These are phyloP conservation scores for Selene dorsalis DNA, from an alignment of 2,797 vertebrate genomes.

Conservation along the genomic window DNA sequence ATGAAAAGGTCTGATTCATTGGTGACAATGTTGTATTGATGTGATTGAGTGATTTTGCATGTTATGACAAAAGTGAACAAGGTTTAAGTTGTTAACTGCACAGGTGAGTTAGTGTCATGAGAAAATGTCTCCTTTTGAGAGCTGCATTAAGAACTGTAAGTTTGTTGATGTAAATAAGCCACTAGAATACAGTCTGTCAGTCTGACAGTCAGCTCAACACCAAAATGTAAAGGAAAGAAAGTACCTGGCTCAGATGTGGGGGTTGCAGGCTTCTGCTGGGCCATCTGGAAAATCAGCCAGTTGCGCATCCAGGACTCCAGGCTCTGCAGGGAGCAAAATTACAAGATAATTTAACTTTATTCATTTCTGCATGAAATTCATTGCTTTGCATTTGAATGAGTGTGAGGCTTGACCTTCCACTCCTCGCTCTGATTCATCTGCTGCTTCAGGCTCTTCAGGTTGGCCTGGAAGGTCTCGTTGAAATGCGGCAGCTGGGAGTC, in stretches of 20 bases:
- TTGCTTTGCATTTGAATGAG: neutral
- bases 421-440: conserved; percentile 77
- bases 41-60: neutral
- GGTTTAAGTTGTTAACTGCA: neutral
- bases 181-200: neutral
- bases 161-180: neutral
- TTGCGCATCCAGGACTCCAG: conserved; percentile 90
- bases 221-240: neutral
- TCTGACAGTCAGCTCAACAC: neutral
- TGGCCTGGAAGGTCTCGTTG: conserved; percentile 83
- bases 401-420: conserved; percentile 85
- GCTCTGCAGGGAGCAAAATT: conserved; percentile 71
- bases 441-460: conserved; percentile 82
- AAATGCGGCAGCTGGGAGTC: conserved; percentile 83
- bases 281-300: conserved; percentile 91
- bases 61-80: neutral
- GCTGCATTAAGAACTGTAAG: neutral
- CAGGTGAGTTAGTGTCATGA: no score
- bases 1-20: no score
- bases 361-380: neutral
- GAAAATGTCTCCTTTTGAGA: neutral
- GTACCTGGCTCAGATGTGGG: conserved; percentile 69
- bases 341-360: neutral
- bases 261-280: conserved; percentile 78
- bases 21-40: no score